Percentiles rank a stretch among this genome's conserved stretches.
Evolutionary conservation across 2,797 vertebrate species (phyloP).

Genomic region (Sebastes hubbsi): DNA sequence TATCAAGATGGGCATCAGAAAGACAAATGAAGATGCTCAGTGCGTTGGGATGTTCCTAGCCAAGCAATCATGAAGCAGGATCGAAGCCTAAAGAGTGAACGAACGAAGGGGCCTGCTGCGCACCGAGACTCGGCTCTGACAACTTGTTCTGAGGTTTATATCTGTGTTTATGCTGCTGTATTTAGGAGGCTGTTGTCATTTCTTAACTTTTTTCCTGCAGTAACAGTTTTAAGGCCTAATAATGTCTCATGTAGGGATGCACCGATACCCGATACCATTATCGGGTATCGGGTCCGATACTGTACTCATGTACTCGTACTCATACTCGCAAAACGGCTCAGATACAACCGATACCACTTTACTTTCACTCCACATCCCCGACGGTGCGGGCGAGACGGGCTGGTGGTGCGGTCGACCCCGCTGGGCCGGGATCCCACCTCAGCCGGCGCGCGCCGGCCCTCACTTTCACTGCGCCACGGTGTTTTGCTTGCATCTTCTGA

Average conservation of each 20-base stretch:
- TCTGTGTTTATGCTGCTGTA: neutral
- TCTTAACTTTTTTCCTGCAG: neutral
- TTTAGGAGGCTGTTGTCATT: neutral
- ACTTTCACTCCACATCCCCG: too few species aligned
- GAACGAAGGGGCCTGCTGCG: neutral
- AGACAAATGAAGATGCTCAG: conserved; percentile 68
- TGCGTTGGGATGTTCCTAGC: conserved; percentile 51
- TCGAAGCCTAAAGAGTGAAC: neutral
- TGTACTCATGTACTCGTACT: too few species aligned
- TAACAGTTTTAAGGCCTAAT: neutral
- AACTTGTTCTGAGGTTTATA: neutral
- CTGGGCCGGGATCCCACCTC: too few species aligned
- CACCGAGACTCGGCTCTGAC: neutral
- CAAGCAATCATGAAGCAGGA: conserved; percentile 29
- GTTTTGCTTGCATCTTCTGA: too few species aligned
- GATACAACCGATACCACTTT: too few species aligned
- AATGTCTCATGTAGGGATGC: neutral
- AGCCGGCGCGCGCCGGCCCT: too few species aligned
- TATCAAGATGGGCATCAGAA: conserved; percentile 60
- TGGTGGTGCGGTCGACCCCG: too few species aligned
- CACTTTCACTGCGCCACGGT: fast-evolving
- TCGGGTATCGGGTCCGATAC: too few species aligned
- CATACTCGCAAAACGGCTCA: too few species aligned
- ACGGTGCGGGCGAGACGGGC: too few species aligned
- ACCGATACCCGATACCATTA: too few species aligned